Evolutionary conservation across 2,797 vertebrate genomes (phyloP), one percentile per base, ranked within the genome.

Genomic region (Eutrigla gurnardus): DNA sequence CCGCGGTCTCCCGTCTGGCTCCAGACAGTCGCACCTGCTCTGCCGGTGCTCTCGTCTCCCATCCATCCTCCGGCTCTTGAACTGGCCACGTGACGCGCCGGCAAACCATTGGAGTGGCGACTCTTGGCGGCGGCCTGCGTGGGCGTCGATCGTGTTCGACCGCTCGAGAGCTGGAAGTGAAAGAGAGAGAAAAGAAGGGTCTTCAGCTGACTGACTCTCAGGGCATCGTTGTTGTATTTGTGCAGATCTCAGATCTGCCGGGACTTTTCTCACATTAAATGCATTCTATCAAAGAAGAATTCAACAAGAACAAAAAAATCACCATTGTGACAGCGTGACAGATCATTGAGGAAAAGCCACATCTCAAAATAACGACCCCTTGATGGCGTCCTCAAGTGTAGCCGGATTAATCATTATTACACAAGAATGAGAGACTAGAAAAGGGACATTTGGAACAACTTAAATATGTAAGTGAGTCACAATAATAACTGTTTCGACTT

Each of bases 51-150:
- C 12, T 84, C 70, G 4, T 73, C 68, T 53, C 54, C 61, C 58
- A 69, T 58, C n/a, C 80, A 81, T 61, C 25, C 71, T 60, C 68
- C 82, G 45, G 68, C 85, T 75, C 83, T 84, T 17, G 85, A 81
- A 45, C 50, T 77, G 75, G 40, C 54, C 9, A 65, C 60, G 68
- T 75, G 83, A 58, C 17, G 80, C 25, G 78, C 57, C 35, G 68
- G 83, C 61, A 84, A 46, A 78, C 13, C 52, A 47, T 82, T 73
- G 53, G 66, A 69, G 65, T 40, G 77, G 45, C 33, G 64, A 11
- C 17, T 40, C 63, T 40, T 52, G 65, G 64, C n/a, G 10, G 68
- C 10, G 6, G 33, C 43, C 49, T 54, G 75, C 11, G 65, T 17
- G 47, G 72, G 67, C 12, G 49, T 40, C 43, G 9, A 60, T 75